These are phyloP conservation scores for Xiphophorus hellerii DNA, from an alignment of 2,113 vertebrate species.

Conservation along the genomic window DNA sequence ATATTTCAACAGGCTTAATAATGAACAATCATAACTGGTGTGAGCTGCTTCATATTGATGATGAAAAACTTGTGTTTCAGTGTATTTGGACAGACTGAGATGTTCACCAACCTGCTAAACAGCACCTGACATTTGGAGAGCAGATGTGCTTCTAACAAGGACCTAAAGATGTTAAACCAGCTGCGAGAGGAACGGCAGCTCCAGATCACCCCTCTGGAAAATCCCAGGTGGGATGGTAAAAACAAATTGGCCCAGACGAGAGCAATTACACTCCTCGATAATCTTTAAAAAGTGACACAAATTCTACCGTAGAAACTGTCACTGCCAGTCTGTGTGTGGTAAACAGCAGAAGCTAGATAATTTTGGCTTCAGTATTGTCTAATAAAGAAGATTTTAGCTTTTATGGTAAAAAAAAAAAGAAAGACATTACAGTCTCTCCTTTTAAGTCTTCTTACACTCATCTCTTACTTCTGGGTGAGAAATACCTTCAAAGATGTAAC, in stretches of 20 bases:
- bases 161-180: slow-evolving; percentile 39
- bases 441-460: slow-evolving; percentile 37
- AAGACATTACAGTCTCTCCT: background rate
- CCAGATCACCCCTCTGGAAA: slow-evolving; percentile 47
- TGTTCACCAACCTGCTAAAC: slow-evolving; percentile 48
- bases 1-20: background rate
- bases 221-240: slow-evolving; percentile 53
- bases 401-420: too few species aligned
- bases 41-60: slow-evolving; percentile 17
- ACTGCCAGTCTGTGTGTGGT: slow-evolving; percentile 4
- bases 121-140: slow-evolving; percentile 70
- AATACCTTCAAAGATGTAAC: slow-evolving; percentile 64
- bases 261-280: slow-evolving; percentile 19
- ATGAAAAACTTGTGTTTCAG: slow-evolving; percentile 33
- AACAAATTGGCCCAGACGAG: slow-evolving; percentile 33
- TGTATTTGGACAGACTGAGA: slow-evolving; percentile 28
- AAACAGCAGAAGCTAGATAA: background rate
- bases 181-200: slow-evolving; percentile 31
- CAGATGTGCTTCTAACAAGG: slow-evolving; percentile 60
- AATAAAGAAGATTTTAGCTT: too few species aligned
- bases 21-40: slow-evolving; percentile 1
- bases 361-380: background rate
- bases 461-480: slow-evolving; percentile 60
- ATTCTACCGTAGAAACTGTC: slow-evolving; percentile 34
- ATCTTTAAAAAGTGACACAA: slow-evolving; percentile 13